Percentiles rank a stretch among this genome's conserved stretches.
Conservation (phyloP, 2,888 invertebrate species). For the Volucella inanis region DNA sequence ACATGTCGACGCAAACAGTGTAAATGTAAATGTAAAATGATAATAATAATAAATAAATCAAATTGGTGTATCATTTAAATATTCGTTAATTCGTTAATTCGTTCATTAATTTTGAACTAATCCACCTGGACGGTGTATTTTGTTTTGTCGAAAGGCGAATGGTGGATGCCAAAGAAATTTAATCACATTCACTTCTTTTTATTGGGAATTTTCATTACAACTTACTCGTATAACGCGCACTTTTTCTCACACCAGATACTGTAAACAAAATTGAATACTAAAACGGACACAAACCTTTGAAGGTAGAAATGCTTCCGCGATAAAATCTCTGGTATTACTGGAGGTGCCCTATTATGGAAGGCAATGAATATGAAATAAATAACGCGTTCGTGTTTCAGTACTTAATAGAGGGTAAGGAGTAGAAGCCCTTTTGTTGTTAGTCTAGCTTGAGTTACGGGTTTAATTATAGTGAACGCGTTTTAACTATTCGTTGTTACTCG, state of each 20-base stretch:
- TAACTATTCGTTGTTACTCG: slow-evolving; percentile 5
- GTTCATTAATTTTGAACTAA: too few relatives aligned
- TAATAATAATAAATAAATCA: too few relatives aligned
- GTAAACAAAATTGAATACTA: background rate
- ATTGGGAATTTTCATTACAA: too few relatives aligned
- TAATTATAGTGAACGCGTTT: slow-evolving; percentile 10
- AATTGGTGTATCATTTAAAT: too few relatives aligned
- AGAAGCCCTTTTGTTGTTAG: background rate
- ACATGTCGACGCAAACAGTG: too few relatives aligned
- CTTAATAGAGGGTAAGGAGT: background rate
- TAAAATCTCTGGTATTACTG: background rate
- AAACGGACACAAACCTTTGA: background rate
- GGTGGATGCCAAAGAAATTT: too few relatives aligned
- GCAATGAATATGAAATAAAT: slow-evolving; percentile 1
- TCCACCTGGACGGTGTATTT: too few relatives aligned
- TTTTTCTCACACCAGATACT: background rate
- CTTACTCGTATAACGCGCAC: background rate
- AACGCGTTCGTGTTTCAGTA: background rate
- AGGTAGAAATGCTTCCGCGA: background rate
- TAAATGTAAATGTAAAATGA: too few relatives aligned
- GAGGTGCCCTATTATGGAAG: background rate
- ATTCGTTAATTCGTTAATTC: too few relatives aligned
- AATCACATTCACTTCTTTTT: too few relatives aligned
- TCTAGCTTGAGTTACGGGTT: background rate
- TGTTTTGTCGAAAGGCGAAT: too few relatives aligned